Evolutionary conservation across 1,140 invertebrate species (phyloP), one percentile per base, ranked within the genome.

Genomic region (Heliconius hermathena): DNA sequence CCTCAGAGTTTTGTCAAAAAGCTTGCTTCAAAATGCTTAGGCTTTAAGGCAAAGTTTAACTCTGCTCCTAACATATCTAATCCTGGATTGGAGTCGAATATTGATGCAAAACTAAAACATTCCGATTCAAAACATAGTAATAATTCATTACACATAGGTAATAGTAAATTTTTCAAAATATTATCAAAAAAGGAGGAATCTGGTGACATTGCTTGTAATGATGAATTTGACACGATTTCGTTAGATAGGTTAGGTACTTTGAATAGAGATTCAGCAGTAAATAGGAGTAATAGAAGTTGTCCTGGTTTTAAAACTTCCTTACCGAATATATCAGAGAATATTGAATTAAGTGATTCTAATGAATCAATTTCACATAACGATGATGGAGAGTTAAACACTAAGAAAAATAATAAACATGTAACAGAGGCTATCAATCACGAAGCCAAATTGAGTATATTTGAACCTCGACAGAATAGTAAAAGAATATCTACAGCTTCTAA

Each of bases 11-110:
- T 94, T 86, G 93, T 94, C 60, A 92, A 93, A 91, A 94, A 92
- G 91, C 92, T 95, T 92, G 93, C 94, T 88, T 94, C 93, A n/a
- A 95, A 95, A 87, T 95, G 93, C 92, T 94, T 95, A 87, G 93
- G 94, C 82, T 83, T 94, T 70, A 94, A 93, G 89, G 87, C 91
- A 72, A 95, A 93, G 81, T 94, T 93, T 82, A 93, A 91, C 83
- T 94, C 94, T 82, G 91, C 92, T 85, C 93, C 94, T 90, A 93
- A 95, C 83, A 91, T 94, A 83, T 91, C 92, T 91, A 93, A 94
- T 85, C 73, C 83, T 71, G 85, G 84, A 73, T 82, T 87, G 82
- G 90, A 92, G 83, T 82, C 88, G 84, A 90, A 89, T 84, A 88
- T 88, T 82, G 88, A 91, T 88, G 86, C 83, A 70, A 93, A 90